Base-by-base conservation (phyloP, 2,113 vertebrate genomes). In the Phaetusa simplex region DNA sequence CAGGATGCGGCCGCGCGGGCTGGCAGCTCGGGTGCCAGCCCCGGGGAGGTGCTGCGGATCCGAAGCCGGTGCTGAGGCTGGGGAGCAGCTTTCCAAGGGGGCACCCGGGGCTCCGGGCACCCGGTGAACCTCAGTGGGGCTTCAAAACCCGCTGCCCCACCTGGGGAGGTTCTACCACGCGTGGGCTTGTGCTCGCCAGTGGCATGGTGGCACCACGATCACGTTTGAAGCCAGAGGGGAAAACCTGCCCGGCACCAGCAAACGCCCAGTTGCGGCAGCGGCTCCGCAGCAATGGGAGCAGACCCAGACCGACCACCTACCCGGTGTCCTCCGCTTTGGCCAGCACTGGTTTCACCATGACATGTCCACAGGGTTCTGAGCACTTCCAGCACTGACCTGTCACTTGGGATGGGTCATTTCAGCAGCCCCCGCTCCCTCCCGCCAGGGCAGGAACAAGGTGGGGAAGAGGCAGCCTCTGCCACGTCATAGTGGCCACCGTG, bases 261-360 rank as follows among this genome's bases (percentile, higher is more conserved):
- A 79, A 45, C 1, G 1, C 8, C 2, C 0, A 12, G 56, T 18
- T 5, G 2, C 0, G 3, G 15, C 2, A 0, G 52, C 0, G 6
- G 21, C 47, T 45, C 45, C 36, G n/a, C 56, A 59, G 27, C 36
- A 52, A 23, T 2, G 8, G 2, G 12, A 65, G 62, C 34, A 56
- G 30, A 62, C 29, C 40, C 7, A n/a, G 40, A 38, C 19, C 0
- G 0, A 71, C n/a, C 61, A 66, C 9, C 12, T 58, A 23, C 30
- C 1, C 0, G 45, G 26, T 5, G 4, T 52, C 82, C n/a, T 36
- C 1, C 1, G 45, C 58, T 72, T 36, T 8, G 50, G 22, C 26
- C 62, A 67, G 71, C 53, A 38, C 17, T 5, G 8, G 5, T n/a
- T 76, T 64, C 52, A 47, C 36, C 2, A 2, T 9, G 14, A 55